These are phyloP conservation scores for Fregata magnificens DNA, from an alignment of 2,113 vertebrate genomes.

Conservation along the genomic window DNA sequence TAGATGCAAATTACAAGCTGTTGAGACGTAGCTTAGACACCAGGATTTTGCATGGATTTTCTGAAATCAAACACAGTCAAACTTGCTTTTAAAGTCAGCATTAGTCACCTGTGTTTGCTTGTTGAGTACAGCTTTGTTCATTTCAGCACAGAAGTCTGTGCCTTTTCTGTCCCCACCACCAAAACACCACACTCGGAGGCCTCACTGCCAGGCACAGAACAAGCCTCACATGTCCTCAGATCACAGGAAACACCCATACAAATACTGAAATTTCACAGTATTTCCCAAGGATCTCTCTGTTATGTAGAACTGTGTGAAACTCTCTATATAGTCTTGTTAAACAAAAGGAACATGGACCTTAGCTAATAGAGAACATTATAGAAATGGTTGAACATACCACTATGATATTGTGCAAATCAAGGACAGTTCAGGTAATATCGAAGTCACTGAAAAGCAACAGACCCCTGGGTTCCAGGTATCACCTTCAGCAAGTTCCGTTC, in stretches of 20 bases:
- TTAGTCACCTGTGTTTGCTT: neutral
- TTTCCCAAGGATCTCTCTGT: neutral
- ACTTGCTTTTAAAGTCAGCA: neutral
- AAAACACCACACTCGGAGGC: neutral
- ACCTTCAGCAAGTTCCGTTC: neutral
- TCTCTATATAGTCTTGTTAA: neutral
- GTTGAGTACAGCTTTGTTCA: neutral
- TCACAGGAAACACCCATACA: neutral
- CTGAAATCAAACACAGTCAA: neutral
- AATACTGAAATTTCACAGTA: neutral
- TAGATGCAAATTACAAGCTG: neutral
- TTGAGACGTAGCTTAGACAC: neutral
- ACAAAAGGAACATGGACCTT: neutral
- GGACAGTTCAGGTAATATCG: fast-evolving
- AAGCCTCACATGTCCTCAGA: neutral
- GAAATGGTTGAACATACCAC: neutral
- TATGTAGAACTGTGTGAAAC: neutral
- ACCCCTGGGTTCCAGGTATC: neutral
- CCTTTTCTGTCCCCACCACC: neutral
- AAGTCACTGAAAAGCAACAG: neutral
- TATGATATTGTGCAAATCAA: neutral
- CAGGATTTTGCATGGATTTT: neutral
- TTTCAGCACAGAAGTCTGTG: neutral
- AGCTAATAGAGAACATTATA: neutral
- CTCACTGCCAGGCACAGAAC: neutral